Evolutionary conservation across 2,797 vertebrate genomes (phyloP).

Genomic region (Threskiornis aethiopicus): DNA sequence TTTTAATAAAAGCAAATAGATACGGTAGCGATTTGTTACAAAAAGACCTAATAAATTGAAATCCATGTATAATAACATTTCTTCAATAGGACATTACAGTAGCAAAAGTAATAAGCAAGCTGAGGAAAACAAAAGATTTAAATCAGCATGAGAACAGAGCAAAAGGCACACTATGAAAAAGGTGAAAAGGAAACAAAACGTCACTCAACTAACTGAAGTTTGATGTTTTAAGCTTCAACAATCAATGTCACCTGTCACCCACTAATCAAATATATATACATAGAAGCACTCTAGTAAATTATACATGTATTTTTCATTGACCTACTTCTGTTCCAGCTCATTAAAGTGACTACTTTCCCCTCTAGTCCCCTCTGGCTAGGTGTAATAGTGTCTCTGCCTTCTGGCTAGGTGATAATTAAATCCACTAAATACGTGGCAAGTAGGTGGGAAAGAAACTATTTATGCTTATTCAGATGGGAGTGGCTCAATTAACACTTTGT

Average conservation of each 20-base stretch:
- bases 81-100: not conserved
- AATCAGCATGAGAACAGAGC: not conserved
- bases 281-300: not conserved
- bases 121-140: not conserved
- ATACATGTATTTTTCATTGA: slow-evolving; percentile 16
- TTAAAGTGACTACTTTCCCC: not conserved
- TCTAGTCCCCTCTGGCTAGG: slow-evolving; percentile 10
- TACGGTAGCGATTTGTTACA: not conserved
- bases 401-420: slow-evolving; percentile 64
- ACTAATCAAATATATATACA: not conserved
- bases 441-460: slow-evolving; percentile 40
- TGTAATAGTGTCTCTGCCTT: slow-evolving; percentile 45
- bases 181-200: not conserved
- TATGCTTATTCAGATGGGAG: slow-evolving; percentile 33
- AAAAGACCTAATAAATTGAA: not conserved
- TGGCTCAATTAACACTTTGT: slow-evolving; percentile 55
- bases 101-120: not conserved
- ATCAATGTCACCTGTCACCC: not conserved
- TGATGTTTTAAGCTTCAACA: not conserved
- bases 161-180: not conserved
- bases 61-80: rapidly evolving
- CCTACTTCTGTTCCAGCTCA: slow-evolving; percentile 8
- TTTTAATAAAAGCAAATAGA: not conserved
- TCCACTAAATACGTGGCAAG: slow-evolving; percentile 3
- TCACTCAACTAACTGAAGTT: not conserved